Conservation (phyloP, 2,888 invertebrate species). For the Pristionchus exspectatus region DNA sequence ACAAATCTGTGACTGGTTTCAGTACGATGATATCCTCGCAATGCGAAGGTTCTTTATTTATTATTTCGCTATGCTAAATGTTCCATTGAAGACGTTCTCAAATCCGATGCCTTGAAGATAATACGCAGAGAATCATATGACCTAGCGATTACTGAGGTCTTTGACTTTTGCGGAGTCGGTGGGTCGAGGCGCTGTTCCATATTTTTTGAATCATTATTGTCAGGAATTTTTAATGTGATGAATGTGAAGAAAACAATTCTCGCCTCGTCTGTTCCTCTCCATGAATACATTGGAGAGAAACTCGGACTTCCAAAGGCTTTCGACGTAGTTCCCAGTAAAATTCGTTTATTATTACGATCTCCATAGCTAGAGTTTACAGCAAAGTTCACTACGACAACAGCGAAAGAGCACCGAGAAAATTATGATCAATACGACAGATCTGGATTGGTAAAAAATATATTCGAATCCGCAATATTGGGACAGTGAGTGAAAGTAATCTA, state of each 20-base stretch:
- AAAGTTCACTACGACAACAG: neutral
- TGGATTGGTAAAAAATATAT: neutral
- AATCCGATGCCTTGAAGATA: neutral
- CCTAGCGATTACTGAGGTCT: neutral
- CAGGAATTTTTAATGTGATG: neutral
- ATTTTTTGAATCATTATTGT: too few relatives aligned
- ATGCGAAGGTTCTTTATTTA: neutral
- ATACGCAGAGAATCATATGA: neutral
- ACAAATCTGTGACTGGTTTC: neutral
- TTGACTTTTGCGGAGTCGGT: neutral
- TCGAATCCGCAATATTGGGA: neutral
- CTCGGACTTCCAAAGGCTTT: neutral
- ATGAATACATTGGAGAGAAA: conserved; percentile 8
- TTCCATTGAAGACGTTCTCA: neutral
- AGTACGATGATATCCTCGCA: neutral
- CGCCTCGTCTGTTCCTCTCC: conserved; percentile 12
- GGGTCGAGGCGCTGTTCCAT: neutral
- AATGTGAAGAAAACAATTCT: neutral
- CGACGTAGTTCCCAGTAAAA: neutral
- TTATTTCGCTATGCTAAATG: neutral
- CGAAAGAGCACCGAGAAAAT: neutral
- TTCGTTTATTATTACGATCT: too few relatives aligned
- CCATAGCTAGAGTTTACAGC: neutral
- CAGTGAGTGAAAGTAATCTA: neutral
- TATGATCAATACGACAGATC: neutral